Evolutionary conservation across 2,888 invertebrate species (phyloP), one percentile per base, ranked within the genome.

Genomic region (Eupithecia exiguata): DNA sequence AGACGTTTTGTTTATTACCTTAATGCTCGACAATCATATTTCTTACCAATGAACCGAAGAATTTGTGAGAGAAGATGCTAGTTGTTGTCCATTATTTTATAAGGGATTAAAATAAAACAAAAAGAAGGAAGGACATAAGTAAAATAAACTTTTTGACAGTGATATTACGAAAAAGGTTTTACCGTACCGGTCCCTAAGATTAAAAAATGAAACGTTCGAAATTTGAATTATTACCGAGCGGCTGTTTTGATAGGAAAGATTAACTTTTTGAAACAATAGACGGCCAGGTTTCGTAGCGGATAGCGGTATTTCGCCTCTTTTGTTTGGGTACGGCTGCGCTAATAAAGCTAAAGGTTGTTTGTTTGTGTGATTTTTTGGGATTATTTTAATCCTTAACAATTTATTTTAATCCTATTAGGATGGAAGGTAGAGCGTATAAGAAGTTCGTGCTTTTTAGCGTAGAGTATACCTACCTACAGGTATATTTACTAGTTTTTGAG

Each of bases 301-400:
- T 72, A 75, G 78, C 77, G 80, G 77, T 78, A 77, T 65, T 18
- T 4, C 68, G 43, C 0, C 25, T 53, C 69, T 62, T 69, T 79
- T 79, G 80, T 79, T 30, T 66, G 36, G 36, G 68, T 72, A 71
- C 75, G 69, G 76, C 74, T 78, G 76, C 70, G 75, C 76, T 78
- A 77, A 76, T 77, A 78, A 80, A 77, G 67, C 69, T 58, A 70
- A 62, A 70, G 53, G 77, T 77, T 77, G 79, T 80, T 80, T 79
- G 78, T 80, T 80, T 80, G 75, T 77, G 68, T 63, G 75, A 78
- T 74, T 76, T 77, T 77, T 68, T 46, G 74, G 75, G 76, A 77
- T 79, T 78, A 78, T 73, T 74, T 70, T 76, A 78, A 79, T 80
- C 79, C 74, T 46, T 65, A 66, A 70, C 74, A 70, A 72, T 70